Evolutionary conservation across 2,888 invertebrate species (phyloP), one percentile per base, ranked within the genome.

Genomic region (Tuberolachnus salignus): DNA sequence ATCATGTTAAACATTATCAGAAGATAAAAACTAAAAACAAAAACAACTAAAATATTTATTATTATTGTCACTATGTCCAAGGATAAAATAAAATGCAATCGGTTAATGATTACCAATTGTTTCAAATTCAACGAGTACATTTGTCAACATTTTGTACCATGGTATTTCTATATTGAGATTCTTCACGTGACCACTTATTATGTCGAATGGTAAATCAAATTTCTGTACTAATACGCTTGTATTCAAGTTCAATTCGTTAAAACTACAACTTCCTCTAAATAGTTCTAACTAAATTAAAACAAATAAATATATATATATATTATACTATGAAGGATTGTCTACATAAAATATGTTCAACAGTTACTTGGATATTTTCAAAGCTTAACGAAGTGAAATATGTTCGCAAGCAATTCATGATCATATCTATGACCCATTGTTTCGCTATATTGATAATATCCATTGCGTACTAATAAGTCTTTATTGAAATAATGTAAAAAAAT

Each of bases 361-460:
- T 26, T 67, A 67, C 51, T 26, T 67, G 23, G n/a, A 34, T 67
- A 26, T 51, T 19, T 44, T n/a, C n/a, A 14, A 34, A 11, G n/a
- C 34, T 34, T 4, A 51, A 16, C 13, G 4, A 26, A 26, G 26
- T 51, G n/a, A 67, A 67, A 3, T 26, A 67, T 26, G 23, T 51
- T 4, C n/a, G 49, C 49, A 67, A n/a, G 9, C 51, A 67, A 8
- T 26, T 26, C 51, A 67, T 51, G 11, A 51, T 67, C 16, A 3
- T 67, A 9, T 67, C 1, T 16, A 67, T 26, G 10, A 67, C 4
- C 26, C 26, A 51, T 51, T n/a, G 26, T 51, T 26, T 67, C 19
- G n/a, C 26, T 34, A 4, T 4, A 23, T 26, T 67, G 8, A 51
- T 16, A 23, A n/a, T 1, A 3, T 49, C 44, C 44, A 21, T 64